These are phyloP conservation scores for Propithecus perrieri DNA, from an alignment of 2,797 vertebrate species.

Conservation along the genomic window DNA sequence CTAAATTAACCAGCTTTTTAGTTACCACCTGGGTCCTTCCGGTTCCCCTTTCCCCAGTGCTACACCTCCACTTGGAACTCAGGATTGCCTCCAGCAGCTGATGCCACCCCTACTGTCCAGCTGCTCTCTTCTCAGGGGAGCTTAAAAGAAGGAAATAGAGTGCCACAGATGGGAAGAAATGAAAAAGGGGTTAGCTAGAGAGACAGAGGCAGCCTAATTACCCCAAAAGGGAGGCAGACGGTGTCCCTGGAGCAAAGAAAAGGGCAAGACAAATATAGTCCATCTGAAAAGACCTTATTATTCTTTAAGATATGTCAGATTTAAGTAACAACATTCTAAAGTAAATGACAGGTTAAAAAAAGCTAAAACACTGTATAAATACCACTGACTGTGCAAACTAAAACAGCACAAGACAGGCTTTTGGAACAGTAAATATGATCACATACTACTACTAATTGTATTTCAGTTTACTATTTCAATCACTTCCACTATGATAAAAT, in stretches of 20 bases:
- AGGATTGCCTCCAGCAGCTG: conserved; percentile 76
- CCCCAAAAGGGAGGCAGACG: conserved; percentile 79
- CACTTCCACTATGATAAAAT: conserved; percentile 45
- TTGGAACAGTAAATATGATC: conserved; percentile 4
- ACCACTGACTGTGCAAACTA: conserved; percentile 35
- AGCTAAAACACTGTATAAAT: conserved; percentile 65
- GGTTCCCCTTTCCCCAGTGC: conserved; percentile 56
- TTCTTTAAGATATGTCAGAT: conserved; percentile 68
- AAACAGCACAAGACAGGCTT: conserved; percentile 8
- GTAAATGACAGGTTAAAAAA: conserved; percentile 54
- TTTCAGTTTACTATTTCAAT: conserved; percentile 48
- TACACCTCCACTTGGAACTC: conserved; percentile 78
- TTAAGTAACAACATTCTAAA: conserved; percentile 71
- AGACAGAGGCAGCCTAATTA: conserved; percentile 76
- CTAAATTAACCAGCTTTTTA: conserved; percentile 74
- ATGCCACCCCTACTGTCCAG: conserved; percentile 79
- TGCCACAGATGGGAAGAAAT: conserved; percentile 81
- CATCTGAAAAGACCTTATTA: conserved; percentile 74
- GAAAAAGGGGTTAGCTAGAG: conserved; percentile 72
- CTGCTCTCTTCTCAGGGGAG: conserved; percentile 82
- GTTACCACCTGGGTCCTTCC: conserved; percentile 78
- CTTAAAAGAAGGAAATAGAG: conserved; percentile 75
- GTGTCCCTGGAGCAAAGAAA: conserved; percentile 71
- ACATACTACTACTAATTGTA: conserved; percentile 20
- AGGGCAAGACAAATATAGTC: conserved; percentile 69